A percentile compares a stretch with the other conserved stretches of the same genome.
These are phyloP conservation scores for Thrips palmi DNA, from an alignment of 1,140 invertebrate species.

Conservation along the genomic window DNA sequence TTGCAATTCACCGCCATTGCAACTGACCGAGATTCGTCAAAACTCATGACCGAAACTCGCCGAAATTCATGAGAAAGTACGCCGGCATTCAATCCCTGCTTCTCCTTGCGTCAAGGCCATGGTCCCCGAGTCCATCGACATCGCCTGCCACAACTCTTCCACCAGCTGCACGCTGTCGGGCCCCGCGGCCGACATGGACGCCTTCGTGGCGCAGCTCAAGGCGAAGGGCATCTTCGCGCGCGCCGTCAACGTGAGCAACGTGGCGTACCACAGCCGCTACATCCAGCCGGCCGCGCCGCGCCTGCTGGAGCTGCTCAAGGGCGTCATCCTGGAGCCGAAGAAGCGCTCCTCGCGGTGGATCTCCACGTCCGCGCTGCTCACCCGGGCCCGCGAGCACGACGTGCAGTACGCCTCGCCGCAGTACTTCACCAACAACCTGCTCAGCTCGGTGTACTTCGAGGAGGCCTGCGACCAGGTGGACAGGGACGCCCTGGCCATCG, in stretches of 20 bases:
- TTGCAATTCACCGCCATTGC: too few relatives aligned
- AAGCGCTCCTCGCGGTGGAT: constrained; percentile 61
- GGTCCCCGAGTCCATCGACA: constrained; percentile 47
- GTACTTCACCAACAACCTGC: constrained; percentile 79
- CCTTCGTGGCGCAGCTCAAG: constrained; percentile 49
- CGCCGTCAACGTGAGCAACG: constrained; percentile 59
- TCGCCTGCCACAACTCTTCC: constrained; percentile 69
- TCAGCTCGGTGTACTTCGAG: constrained; percentile 19
- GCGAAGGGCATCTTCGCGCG: constrained; percentile 60
- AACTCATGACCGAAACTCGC: too few relatives aligned
- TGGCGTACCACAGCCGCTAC: constrained; percentile 54
- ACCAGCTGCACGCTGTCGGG: constrained; percentile 61
- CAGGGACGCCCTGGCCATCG: constrained; percentile 20
- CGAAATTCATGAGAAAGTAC: too few relatives aligned
- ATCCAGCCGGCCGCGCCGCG: constrained; percentile 30
- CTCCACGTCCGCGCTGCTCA: constrained; percentile 63
- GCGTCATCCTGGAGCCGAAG: constrained; percentile 39
- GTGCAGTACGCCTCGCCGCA: constrained; percentile 59
- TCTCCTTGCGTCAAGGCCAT: constrained; percentile 29
- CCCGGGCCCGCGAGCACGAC: constrained; percentile 46
- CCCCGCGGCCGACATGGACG: constrained; percentile 45
- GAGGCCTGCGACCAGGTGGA: constrained; percentile 14
- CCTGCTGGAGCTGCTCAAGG: constrained; percentile 25
- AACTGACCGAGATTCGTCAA: too few relatives aligned
- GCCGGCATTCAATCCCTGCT: too few relatives aligned